Base-by-base conservation (phyloP, 2,113 vertebrate species). In the Pseudolaguvia tuberculata region DNA sequence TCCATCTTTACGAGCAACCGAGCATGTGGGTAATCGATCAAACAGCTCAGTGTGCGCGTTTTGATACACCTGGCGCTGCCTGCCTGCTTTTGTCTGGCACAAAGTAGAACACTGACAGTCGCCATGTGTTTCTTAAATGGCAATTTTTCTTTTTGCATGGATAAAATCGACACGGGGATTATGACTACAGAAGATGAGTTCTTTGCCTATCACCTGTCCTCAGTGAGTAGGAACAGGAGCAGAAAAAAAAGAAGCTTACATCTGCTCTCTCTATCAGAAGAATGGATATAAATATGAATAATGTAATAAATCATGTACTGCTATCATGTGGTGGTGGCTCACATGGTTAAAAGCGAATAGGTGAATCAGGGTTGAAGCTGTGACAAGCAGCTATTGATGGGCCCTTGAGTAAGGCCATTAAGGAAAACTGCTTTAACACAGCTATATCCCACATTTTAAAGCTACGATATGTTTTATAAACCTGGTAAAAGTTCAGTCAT, bases 1-100 rank as follows among this genome's bases (percentile, higher is more conserved):
- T 88, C 79, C 73, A 81, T 84, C 73, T 79, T 69, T 69, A 61
- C 71, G 77, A 58, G 68, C 84, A 86, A 83, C 80, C 84, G 81
- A 87, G 76, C 79, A 70, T 80, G 78, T 76, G 78, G 77, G 62
- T 81, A 83, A 85, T 87, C 77, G 82, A 84, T 86, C 85, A 86
- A 74, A 72, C 56, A 18, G 59, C 23, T 72, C 63, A 23, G 67
- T 2, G n/a, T 58, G 68, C 27, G 61, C 7, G 21, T 17, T 62
- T 70, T 57, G 45, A 63, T 68, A 67, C 70, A 67, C 56, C 62
- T 53, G 70, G 70, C 27, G 11, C 45, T 65, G 51, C n/a, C 35
- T 39, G 52, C 52, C 20, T 17, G 11, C 72, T 76, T 35, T 62
- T 62, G 69, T 62, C 53, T 27, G 50, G 63, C 50, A 51, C 23